Conservation (phyloP, 2,888 invertebrate genomes). For the Orthosia cruda region DNA sequence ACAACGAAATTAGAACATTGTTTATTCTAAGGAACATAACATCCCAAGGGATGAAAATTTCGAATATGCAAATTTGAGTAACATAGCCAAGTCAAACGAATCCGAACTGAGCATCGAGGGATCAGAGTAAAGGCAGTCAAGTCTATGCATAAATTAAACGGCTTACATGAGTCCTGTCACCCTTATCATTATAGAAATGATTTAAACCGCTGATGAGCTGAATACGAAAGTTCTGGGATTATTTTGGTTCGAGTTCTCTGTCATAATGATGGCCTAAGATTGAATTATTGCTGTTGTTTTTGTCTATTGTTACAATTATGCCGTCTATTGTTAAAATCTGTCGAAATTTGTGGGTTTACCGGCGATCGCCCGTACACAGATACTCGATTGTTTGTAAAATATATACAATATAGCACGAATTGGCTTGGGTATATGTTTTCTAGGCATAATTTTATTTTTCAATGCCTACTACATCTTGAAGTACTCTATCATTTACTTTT, state of each 20-base stretch:
- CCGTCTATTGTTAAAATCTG: too few species aligned
- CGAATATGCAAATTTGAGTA: conserved; percentile 56
- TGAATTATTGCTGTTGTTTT: conserved; percentile 14
- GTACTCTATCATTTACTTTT: background rate
- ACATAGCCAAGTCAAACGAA: conserved; percentile 55
- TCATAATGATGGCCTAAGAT: conserved; percentile 1
- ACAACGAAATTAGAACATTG: conserved; percentile 14
- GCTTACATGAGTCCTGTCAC: conserved; percentile 63
- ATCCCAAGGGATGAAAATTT: conserved; percentile 49
- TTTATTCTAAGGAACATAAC: conserved; percentile 35
- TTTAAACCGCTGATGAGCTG: conserved; percentile 55
- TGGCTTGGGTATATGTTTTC: background rate
- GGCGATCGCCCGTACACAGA: too few species aligned
- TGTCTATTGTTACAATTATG: background rate
- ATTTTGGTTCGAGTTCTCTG: conserved; percentile 18
- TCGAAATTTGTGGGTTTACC: too few species aligned
- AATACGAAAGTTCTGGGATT: conserved; percentile 48
- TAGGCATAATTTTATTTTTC: background rate
- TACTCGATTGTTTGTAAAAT: too few species aligned
- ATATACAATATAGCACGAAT: background rate
- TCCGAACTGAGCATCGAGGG: conserved; percentile 43
- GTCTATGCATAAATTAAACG: conserved; percentile 75
- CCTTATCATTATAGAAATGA: conserved; percentile 59
- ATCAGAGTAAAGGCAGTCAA: conserved; percentile 54
- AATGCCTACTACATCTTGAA: too few species aligned